Percentiles rank a stretch among this genome's conserved stretches.
These are phyloP conservation scores for Sesia apiformis DNA, from an alignment of 2,888 invertebrate genomes.

Conservation along the genomic window DNA sequence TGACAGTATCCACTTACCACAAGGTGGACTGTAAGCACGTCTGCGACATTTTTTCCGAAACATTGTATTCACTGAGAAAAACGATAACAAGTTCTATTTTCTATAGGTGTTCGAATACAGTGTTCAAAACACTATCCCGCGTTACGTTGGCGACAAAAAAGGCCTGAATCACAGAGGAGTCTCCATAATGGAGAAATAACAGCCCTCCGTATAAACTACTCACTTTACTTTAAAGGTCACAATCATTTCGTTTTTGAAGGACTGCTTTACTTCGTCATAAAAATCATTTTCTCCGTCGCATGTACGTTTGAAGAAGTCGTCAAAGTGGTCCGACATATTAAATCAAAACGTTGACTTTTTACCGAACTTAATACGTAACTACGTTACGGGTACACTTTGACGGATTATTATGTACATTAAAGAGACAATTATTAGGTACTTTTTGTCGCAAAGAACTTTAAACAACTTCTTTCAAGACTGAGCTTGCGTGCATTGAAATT, in stretches of 20 bases:
- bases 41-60: background rate
- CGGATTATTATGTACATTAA: no score
- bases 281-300: background rate
- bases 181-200: conserved; percentile 15
- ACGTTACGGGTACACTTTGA: no score
- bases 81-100: background rate
- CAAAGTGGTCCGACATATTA: no score
- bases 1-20: no score
- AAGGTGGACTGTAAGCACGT: no score
- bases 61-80: background rate
- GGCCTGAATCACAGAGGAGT: background rate
- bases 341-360: no score
- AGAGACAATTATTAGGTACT: no score
- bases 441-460: no score
- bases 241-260: background rate
- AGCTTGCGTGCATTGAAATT: no score
- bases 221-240: background rate
- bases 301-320: no score
- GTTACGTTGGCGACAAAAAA: background rate
- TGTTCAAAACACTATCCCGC: background rate
- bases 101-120: background rate
- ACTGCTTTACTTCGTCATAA: background rate
- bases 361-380: no score
- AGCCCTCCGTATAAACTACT: conserved; percentile 4
- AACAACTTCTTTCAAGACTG: no score